Evolutionary conservation across 64 coral and sea anemone genomes (phyloP).

Genomic region (Montipora cactus): DNA sequence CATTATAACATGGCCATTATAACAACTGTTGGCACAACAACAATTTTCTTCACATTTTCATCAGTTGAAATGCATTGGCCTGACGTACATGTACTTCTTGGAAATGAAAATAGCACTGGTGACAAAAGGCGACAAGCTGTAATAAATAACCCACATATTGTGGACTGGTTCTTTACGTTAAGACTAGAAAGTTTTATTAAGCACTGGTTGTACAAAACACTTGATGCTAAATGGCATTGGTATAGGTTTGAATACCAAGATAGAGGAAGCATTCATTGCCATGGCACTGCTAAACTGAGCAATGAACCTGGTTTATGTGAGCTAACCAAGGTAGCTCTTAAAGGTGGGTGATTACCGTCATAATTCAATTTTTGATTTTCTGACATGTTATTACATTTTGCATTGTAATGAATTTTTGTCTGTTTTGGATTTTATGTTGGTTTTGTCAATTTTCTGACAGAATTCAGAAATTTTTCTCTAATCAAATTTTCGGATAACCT

Average conservation of each 20-base stretch:
- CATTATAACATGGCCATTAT: neutral
- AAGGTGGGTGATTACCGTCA: neutral
- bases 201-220: slow-evolving; percentile 47
- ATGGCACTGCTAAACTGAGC: slow-evolving; percentile 11
- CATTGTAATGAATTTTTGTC: no score
- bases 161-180: slow-evolving; percentile 9
- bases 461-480: no score
- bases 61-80: neutral
- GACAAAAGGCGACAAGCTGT: slow-evolving; percentile 34
- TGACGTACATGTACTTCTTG: neutral
- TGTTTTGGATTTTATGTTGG: no score
- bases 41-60: slow-evolving; percentile 48
- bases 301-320: slow-evolving; percentile 28
- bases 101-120: slow-evolving; percentile 12
- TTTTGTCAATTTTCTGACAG: no score
- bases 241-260: neutral
- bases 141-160: slow-evolving; percentile 40
- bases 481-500: no score
- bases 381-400: no score
- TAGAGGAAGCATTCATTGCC: neutral
- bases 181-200: slow-evolving; percentile 46
- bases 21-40: slow-evolving; percentile 22
- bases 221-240: slow-evolving; percentile 7
- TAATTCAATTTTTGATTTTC: no score
- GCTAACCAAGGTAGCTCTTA: slow-evolving; percentile 9